These are phyloP conservation scores for Solenopsis fugax DNA, from an alignment of 1,140 invertebrate genomes.

Conservation along the genomic window DNA sequence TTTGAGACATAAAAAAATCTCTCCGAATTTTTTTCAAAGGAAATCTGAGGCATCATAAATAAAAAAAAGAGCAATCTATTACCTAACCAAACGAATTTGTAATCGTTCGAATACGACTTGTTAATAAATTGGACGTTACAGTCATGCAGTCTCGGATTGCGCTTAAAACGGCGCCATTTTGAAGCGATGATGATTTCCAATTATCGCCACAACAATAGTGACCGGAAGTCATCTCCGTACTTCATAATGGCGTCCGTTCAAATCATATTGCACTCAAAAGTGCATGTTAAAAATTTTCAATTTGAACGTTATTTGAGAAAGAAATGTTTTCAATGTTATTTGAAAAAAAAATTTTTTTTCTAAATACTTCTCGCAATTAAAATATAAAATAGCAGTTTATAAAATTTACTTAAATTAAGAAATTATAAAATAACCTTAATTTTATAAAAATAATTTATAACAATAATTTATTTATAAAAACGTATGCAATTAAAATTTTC, in stretches of 20 bases:
- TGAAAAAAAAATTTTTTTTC: no score
- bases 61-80: background rate
- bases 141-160: background rate
- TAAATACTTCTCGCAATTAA: no score
- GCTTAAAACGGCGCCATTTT: background rate
- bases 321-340: no score
- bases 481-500: background rate
- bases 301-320: no score
- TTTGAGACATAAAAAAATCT: background rate
- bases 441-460: no score
- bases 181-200: background rate
- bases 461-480: background rate
- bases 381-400: no score
- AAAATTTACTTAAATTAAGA: no score
- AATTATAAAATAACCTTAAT: no score
- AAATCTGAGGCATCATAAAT: background rate
- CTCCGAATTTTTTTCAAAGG: background rate
- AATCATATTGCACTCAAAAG: conserved; percentile 10
- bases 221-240: background rate
- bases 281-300: no score
- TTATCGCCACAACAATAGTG: background rate
- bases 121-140: background rate
- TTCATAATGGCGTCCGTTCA: background rate
- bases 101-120: background rate
- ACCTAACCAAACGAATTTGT: background rate